Evolutionary conservation across 1,140 invertebrate genomes (phyloP).

Genomic region (Brachionus plicatilis): DNA sequence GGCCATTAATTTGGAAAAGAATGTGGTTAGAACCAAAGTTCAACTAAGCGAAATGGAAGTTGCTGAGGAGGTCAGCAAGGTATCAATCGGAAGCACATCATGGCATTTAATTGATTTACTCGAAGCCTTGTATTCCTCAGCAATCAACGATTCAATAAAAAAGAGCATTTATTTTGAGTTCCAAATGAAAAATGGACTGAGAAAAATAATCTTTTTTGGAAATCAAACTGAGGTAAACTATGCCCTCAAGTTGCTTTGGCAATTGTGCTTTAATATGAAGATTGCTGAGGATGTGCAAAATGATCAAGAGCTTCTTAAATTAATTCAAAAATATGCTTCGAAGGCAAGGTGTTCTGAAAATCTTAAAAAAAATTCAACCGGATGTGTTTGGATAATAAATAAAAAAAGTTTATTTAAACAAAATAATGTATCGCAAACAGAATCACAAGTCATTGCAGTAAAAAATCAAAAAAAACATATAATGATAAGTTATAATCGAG

Average conservation of each 20-base stretch:
- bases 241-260: constrained; percentile 1
- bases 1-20: not conserved
- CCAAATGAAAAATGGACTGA: not conserved
- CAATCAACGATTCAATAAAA: constrained; percentile 36
- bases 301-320: not conserved
- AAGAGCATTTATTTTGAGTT: not conserved
- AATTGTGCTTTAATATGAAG: constrained; percentile 23
- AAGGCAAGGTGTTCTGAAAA: not conserved
- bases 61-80: not conserved
- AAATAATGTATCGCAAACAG: not conserved
- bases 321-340: not conserved
- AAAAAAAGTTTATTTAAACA: not conserved
- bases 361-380: not conserved
- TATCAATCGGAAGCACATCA: not conserved
- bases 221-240: not conserved
- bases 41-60: not conserved
- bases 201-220: constrained; percentile 9
- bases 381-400: not conserved
- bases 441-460: not conserved
- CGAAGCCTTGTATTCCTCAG: not conserved
- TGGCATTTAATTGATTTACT: constrained; percentile 12
- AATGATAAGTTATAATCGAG: constrained; percentile 37
- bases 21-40: not conserved
- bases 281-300: not conserved
- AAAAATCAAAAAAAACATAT: not conserved